A percentile compares a stretch with the other conserved stretches of the same genome.
Evolutionary conservation across 1,140 invertebrate genomes (phyloP).

Genomic region (Triops cancriformis): DNA sequence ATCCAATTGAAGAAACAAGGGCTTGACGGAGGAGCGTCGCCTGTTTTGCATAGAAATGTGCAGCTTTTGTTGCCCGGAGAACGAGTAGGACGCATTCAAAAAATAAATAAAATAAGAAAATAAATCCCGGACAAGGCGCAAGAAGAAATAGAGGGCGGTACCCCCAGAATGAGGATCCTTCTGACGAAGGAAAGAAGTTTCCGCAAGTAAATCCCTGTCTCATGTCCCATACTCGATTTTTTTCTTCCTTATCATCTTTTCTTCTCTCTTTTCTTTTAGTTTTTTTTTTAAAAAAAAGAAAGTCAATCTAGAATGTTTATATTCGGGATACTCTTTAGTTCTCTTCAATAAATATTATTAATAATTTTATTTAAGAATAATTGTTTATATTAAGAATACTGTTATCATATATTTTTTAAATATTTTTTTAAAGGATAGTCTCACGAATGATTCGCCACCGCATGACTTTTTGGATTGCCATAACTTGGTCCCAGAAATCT

Average conservation of each 20-base stretch:
- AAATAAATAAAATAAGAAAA: background rate
- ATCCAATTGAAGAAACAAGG: conserved; percentile 8
- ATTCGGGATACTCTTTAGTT: too few relatives aligned
- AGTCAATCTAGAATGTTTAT: too few relatives aligned
- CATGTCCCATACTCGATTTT: background rate
- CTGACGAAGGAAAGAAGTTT: background rate
- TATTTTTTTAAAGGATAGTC: too few relatives aligned
- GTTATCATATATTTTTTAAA: too few relatives aligned
- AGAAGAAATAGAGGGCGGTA: conserved; percentile 5
- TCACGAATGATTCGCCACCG: too few relatives aligned
- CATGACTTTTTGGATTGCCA: too few relatives aligned
- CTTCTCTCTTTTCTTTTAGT: background rate
- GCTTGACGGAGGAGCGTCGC: conserved; percentile 8
- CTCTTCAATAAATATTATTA: too few relatives aligned
- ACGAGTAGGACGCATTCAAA: too few relatives aligned
- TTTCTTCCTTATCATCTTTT: background rate
- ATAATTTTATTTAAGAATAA: too few relatives aligned
- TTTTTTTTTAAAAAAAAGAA: too few relatives aligned
- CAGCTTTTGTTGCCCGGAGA: background rate
- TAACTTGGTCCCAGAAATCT: background rate
- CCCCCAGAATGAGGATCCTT: background rate
- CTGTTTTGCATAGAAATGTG: conserved; percentile 10
- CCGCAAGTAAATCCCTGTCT: background rate
- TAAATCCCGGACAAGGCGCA: background rate
- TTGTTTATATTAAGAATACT: too few relatives aligned